Evolutionary conservation across 2,113 vertebrate genomes (phyloP).

Genomic region (Balaenoptera acutorostrata): DNA sequence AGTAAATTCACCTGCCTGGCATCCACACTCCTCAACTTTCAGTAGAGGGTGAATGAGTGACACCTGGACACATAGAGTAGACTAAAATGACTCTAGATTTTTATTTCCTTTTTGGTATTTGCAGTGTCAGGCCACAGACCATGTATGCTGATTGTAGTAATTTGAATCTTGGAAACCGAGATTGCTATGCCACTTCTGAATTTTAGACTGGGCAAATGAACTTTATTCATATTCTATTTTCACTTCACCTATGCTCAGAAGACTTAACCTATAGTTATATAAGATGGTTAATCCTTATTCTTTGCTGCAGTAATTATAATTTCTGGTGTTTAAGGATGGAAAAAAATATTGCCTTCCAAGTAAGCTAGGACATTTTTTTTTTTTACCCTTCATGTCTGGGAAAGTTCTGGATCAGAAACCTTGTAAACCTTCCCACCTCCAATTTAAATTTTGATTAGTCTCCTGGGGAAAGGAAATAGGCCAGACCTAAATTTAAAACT

Average conservation of each 20-base stretch:
- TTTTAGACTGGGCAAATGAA: neutral
- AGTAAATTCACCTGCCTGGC: constrained; percentile 22
- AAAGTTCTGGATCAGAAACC: neutral
- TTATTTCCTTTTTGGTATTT: neutral
- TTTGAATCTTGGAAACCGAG: neutral
- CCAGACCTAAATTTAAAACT: constrained; percentile 38
- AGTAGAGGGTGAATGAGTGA: neutral
- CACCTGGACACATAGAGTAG: neutral
- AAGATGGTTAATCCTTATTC: neutral
- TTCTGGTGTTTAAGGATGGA: neutral
- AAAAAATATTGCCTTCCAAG: neutral
- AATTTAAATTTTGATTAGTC: constrained; percentile 12
- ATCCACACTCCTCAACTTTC: constrained; percentile 21
- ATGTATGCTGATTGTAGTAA: neutral
- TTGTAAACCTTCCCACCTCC: neutral
- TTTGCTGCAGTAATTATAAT: neutral
- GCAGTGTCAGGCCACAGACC: neutral
- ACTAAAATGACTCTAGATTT: neutral
- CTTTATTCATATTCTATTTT: constrained; percentile 12
- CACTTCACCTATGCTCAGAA: neutral
- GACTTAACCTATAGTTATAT: neutral
- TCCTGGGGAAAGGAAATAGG: neutral
- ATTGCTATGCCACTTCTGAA: neutral
- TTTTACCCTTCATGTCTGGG: neutral
- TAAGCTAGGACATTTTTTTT: neutral